Percentiles rank a stretch among this genome's conserved stretches.
Conservation (phyloP, 1,140 invertebrate genomes). For the Drosophila murphyi region DNA sequence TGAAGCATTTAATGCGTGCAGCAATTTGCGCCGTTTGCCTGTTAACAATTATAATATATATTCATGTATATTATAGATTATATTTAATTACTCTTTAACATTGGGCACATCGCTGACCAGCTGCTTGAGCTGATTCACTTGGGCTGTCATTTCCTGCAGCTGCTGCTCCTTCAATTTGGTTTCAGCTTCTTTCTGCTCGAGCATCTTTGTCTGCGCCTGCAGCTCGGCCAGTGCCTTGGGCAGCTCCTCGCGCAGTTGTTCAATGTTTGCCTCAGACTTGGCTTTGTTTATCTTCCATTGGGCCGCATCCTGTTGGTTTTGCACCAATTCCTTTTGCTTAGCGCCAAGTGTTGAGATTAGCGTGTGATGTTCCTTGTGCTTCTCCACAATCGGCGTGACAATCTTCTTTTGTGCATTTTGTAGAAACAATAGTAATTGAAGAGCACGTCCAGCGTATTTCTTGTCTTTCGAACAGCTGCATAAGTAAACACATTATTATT, state of each 20-base stretch:
- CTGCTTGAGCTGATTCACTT: conserved; percentile 45
- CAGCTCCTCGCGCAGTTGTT: conserved; percentile 35
- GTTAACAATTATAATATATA: background rate
- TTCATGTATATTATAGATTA: background rate
- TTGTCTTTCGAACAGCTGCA: conserved; percentile 62
- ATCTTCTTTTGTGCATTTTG: conserved; percentile 64
- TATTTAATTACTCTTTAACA: conserved; percentile 39
- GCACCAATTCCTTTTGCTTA: conserved; percentile 44
- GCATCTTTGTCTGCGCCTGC: conserved; percentile 12
- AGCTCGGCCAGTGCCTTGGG: conserved; percentile 27
- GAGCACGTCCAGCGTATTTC: conserved; percentile 50
- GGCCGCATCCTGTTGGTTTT: conserved; percentile 22
- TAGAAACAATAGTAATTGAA: conserved; percentile 71
- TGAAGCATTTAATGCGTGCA: conserved; percentile 33
- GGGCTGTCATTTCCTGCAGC: conserved; percentile 26
- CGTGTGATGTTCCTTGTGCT: conserved; percentile 31
- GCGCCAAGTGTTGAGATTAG: conserved; percentile 27
- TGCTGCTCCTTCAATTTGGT: conserved; percentile 26
- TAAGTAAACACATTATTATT: background rate
- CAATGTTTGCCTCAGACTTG: conserved; percentile 30
- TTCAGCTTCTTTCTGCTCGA: conserved; percentile 15
- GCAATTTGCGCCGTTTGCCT: conserved; percentile 43
- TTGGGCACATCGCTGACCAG: conserved; percentile 43
- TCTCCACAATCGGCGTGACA: conserved; percentile 44
- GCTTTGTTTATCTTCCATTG: conserved; percentile 18